Percentiles rank a stretch among this genome's conserved stretches.
phyloP scores from a whole-genome alignment of 2,888 invertebrate species.

The Pinctada fucata region DNA sequence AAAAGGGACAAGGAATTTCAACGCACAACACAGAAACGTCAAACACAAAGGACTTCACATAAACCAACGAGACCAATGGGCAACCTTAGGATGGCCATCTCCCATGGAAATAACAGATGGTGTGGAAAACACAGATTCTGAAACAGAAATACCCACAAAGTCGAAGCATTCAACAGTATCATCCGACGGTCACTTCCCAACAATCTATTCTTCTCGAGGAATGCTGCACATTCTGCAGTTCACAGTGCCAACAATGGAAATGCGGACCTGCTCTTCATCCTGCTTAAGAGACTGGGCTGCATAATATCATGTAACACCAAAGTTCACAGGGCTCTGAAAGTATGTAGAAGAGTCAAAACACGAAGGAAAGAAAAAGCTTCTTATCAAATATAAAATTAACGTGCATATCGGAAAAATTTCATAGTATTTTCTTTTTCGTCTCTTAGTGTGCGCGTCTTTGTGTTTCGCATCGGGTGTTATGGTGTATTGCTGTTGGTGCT shows the following conservation, averaged over 20 bases:
- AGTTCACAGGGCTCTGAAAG: neutral
- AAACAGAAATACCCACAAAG: conserved; percentile 1
- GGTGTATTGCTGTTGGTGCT: too few species aligned
- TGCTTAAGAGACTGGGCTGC: neutral
- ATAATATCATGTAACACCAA: neutral
- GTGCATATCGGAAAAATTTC: neutral
- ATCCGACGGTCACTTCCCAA: neutral
- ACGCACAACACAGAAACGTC: too few species aligned
- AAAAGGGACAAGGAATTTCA: too few species aligned
- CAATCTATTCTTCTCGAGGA: neutral
- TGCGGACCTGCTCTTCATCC: neutral
- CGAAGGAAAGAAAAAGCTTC: neutral
- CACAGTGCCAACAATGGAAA: neutral
- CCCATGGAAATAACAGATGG: too few species aligned
- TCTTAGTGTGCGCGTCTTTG: too few species aligned
- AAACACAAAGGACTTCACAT: too few species aligned
- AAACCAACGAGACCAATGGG: too few species aligned
- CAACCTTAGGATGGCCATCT: too few species aligned
- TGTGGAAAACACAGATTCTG: neutral
- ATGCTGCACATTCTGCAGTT: conserved; percentile 3
- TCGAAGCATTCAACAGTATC: neutral
- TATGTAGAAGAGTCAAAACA: neutral
- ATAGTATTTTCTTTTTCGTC: too few species aligned
- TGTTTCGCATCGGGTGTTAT: too few species aligned
- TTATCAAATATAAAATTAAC: too few species aligned